Percentiles rank a stretch among this genome's conserved stretches.
Conservation (phyloP, 2,888 invertebrate genomes). For the Parasteatoda lunata region DNA sequence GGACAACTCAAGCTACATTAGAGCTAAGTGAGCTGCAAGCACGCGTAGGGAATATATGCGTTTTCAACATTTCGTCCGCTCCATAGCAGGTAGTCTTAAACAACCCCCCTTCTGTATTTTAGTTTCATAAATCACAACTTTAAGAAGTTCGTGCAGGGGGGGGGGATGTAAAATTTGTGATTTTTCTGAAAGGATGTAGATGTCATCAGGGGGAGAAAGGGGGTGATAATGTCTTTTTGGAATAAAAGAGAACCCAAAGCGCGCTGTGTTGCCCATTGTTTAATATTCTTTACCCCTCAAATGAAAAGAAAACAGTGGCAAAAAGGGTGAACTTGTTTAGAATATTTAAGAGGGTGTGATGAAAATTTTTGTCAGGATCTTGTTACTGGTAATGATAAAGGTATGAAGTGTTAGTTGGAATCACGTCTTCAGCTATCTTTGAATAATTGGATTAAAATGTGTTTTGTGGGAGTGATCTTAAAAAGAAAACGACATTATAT, state of each 20-base stretch:
- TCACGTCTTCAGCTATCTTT: too few relatives aligned
- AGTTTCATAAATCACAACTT: conserved; percentile 65
- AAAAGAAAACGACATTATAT: too few relatives aligned
- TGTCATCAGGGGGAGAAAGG: background rate
- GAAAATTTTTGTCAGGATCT: too few relatives aligned
- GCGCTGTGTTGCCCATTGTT: conserved; percentile 38
- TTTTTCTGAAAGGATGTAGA: background rate
- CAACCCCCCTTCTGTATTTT: conserved; percentile 8
- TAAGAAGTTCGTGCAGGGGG: conserved; percentile 21
- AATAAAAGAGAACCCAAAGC: background rate
- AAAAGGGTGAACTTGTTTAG: too few relatives aligned
- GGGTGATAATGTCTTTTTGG: conserved; percentile 27
- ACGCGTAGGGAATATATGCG: conserved; percentile 17
- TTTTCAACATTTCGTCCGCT: conserved; percentile 45
- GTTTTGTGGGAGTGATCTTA: too few relatives aligned
- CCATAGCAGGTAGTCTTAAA: conserved; percentile 42
- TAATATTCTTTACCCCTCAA: conserved; percentile 45
- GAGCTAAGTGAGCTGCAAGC: conserved; percentile 5
- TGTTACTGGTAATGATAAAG: too few relatives aligned
- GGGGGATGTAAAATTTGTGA: conserved; percentile 35
- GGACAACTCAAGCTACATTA: conserved; percentile 28
- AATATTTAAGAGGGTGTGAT: too few relatives aligned
- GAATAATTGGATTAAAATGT: too few relatives aligned
- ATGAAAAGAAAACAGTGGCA: conserved; percentile 3
- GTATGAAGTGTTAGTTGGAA: too few relatives aligned